Conservation (phyloP, 2,797 vertebrate species). For the Graptemys geographica region DNA sequence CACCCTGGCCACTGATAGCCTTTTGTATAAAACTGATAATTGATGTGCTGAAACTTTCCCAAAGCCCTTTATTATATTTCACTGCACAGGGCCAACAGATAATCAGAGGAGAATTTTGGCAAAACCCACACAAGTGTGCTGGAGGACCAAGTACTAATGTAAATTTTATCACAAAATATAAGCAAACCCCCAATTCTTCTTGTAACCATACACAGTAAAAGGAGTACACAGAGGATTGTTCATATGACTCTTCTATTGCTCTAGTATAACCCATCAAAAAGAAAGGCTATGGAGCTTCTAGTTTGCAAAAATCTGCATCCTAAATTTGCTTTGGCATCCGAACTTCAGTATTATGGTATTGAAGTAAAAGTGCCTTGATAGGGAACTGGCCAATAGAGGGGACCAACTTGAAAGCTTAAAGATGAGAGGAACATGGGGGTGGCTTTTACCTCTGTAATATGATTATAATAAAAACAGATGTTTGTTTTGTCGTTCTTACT, state of each 20-base stretch:
- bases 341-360: conserved; percentile 38
- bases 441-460: conserved; percentile 5
- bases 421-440: conserved; percentile 8
- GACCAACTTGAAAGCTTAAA: background rate
- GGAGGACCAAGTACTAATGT: conserved; percentile 56
- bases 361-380: conserved; percentile 8
- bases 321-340: conserved; percentile 51
- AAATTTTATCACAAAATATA: conserved; percentile 41
- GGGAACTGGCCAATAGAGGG: background rate
- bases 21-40: conserved; percentile 32
- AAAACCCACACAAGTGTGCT: conserved; percentile 46
- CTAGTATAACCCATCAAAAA: conserved; percentile 36
- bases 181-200: background rate
- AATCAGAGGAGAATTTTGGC: conserved; percentile 43
- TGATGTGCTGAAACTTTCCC: conserved; percentile 15
- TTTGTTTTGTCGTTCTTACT: background rate
- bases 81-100: background rate
- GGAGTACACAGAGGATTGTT: background rate
- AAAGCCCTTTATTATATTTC: conserved; percentile 38
- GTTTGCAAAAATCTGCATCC: conserved; percentile 33
- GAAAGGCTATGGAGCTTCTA: conserved; percentile 43
- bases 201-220: background rate
- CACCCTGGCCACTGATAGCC: background rate
- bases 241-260: background rate
- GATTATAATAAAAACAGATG: background rate